Percentiles rank a stretch among this genome's conserved stretches.
These are phyloP conservation scores for Philopedon plagiatum DNA, from an alignment of 2,888 invertebrate genomes.

Conservation along the genomic window DNA sequence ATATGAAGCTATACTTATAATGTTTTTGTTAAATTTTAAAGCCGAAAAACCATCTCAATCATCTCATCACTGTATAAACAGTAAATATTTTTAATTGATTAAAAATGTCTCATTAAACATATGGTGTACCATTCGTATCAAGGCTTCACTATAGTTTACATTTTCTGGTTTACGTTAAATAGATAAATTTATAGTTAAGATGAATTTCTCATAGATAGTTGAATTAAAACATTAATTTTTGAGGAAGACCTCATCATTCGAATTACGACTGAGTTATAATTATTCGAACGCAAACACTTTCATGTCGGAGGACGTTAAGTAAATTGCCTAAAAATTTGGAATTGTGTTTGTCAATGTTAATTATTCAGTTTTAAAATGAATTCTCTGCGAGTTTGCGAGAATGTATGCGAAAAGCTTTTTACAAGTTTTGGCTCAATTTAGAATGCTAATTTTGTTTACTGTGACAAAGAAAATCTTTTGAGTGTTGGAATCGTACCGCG, in stretches of 20 bases:
- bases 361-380: slow-evolving; percentile 49
- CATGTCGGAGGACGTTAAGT: slow-evolving; percentile 29
- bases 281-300: slow-evolving; percentile 19
- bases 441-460: slow-evolving; percentile 48
- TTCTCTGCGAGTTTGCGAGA: slow-evolving; percentile 37
- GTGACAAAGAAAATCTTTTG: slow-evolving; percentile 43
- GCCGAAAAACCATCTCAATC: too few relatives aligned
- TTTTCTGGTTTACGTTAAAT: too few relatives aligned
- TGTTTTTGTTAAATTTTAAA: too few relatives aligned
- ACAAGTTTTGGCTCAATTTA: slow-evolving; percentile 53
- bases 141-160: too few relatives aligned
- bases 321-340: slow-evolving; percentile 34
- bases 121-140: too few relatives aligned
- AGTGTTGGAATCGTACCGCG: background rate
- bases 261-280: slow-evolving; percentile 20
- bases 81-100: too few relatives aligned
- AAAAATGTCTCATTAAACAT: too few relatives aligned
- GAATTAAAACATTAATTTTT: too few relatives aligned
- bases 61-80: too few relatives aligned
- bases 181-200: too few relatives aligned
- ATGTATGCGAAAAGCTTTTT: slow-evolving; percentile 46
- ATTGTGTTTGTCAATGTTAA: slow-evolving; percentile 45
- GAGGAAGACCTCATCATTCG: slow-evolving; percentile 4
- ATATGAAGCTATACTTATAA: too few relatives aligned
- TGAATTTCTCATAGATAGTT: too few relatives aligned